Conservation (phyloP, 1,140 invertebrate species). For the Neotoxoptera formosana region DNA sequence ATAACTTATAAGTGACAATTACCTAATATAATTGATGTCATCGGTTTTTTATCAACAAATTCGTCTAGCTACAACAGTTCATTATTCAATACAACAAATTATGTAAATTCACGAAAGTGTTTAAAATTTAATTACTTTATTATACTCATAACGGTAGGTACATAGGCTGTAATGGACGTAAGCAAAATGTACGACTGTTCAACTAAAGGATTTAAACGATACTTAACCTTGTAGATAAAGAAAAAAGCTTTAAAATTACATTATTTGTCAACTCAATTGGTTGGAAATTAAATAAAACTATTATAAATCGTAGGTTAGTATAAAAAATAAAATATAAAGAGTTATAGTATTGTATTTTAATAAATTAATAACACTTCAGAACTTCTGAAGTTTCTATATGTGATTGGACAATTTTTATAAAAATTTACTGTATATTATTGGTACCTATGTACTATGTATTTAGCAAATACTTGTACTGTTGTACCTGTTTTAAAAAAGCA, state of each 20-base stretch:
- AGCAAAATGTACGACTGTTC: slow-evolving; percentile 10
- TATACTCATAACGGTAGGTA: neutral
- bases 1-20: neutral
- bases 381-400: neutral
- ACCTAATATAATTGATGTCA: neutral
- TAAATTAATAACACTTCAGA: slow-evolving; percentile 16
- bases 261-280: neutral
- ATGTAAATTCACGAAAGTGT: neutral
- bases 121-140: slow-evolving; percentile 33
- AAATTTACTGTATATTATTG: neutral
- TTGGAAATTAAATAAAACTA: neutral
- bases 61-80: neutral
- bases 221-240: slow-evolving; percentile 22
- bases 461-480: no score
- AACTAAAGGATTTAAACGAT: slow-evolving; percentile 30
- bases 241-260: slow-evolving; percentile 12
- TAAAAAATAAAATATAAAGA: neutral
- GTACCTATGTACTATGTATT: neutral
- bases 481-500: no score
- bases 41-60: neutral
- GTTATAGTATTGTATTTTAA: neutral
- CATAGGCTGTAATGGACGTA: neutral
- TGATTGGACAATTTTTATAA: neutral
- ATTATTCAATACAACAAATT: slow-evolving; percentile 1
- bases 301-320: neutral